phyloP scores from a whole-genome alignment of 2,797 vertebrate genomes.

The Gymnodraco acuticeps region DNA sequence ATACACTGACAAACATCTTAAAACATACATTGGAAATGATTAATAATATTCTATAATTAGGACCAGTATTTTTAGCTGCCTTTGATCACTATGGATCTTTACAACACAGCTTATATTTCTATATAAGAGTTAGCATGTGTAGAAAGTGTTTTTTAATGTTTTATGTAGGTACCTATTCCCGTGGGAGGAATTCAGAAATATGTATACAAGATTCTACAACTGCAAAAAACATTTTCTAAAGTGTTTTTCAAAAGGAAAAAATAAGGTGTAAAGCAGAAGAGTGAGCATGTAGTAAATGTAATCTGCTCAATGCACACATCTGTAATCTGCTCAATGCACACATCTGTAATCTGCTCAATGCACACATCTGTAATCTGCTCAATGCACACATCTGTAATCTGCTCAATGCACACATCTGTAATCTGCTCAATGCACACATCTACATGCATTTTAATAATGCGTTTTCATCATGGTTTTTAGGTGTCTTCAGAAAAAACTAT shows the following conservation, averaged over 20 bases:
- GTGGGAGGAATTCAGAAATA: background rate
- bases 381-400: background rate
- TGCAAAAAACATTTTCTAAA: background rate
- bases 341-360: background rate
- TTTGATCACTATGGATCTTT: constrained; percentile 6
- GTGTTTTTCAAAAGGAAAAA: background rate
- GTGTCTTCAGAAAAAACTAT: background rate
- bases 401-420: background rate
- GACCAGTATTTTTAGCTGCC: constrained; percentile 8
- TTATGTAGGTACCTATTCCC: background rate
- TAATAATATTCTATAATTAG: background rate
- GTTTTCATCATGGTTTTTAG: background rate
- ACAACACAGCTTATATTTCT: background rate
- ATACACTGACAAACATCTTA: background rate
- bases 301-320: background rate
- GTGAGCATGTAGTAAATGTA: background rate
- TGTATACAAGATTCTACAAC: constrained; percentile 9
- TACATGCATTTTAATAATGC: background rate
- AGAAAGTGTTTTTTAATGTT: background rate
- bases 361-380: background rate
- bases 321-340: background rate
- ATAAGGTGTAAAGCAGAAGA: background rate
- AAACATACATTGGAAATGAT: background rate
- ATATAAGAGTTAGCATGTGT: background rate
- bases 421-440: background rate